Evolutionary conservation across 2,888 invertebrate species (phyloP).

Genomic region (Liposcelis brunnea): DNA sequence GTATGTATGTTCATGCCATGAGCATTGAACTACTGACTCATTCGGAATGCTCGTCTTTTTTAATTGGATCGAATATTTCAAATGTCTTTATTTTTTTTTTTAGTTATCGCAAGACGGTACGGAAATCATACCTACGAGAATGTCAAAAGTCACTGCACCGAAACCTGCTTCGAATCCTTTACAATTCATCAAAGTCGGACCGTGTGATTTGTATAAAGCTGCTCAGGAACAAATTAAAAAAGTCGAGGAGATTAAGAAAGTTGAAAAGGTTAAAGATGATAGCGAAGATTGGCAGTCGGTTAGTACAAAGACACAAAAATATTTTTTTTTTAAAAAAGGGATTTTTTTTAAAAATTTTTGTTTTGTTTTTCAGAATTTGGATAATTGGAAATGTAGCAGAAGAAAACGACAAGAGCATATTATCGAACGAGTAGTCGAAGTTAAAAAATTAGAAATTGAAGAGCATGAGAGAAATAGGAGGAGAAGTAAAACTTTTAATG

Average conservation of each 20-base stretch:
- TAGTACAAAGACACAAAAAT: constrained; percentile 25
- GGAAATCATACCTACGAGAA: constrained; percentile 23
- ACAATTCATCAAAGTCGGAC: constrained; percentile 77
- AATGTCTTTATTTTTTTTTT: too few relatives aligned
- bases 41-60: too few relatives aligned
- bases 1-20: too few relatives aligned
- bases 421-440: constrained; percentile 76
- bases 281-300: constrained; percentile 88
- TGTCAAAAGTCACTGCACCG: constrained; percentile 55
- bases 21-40: too few relatives aligned
- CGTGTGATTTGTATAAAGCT: constrained; percentile 68
- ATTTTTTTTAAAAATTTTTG: constrained; percentile 12
- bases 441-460: constrained; percentile 69
- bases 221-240: constrained; percentile 72
- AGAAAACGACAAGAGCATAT: constrained; percentile 84
- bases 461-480: constrained; percentile 50
- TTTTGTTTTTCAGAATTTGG: constrained; percentile 51
- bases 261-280: constrained; percentile 62
- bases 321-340: constrained; percentile 5
- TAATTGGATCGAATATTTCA: too few relatives aligned
- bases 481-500: constrained; percentile 83
- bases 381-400: constrained; percentile 85
- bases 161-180: constrained; percentile 75
- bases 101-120: constrained; percentile 4
- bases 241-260: constrained; percentile 68